phyloP scores from a whole-genome alignment of 1,140 invertebrate genomes.

The Wiebesia pumilae region DNA sequence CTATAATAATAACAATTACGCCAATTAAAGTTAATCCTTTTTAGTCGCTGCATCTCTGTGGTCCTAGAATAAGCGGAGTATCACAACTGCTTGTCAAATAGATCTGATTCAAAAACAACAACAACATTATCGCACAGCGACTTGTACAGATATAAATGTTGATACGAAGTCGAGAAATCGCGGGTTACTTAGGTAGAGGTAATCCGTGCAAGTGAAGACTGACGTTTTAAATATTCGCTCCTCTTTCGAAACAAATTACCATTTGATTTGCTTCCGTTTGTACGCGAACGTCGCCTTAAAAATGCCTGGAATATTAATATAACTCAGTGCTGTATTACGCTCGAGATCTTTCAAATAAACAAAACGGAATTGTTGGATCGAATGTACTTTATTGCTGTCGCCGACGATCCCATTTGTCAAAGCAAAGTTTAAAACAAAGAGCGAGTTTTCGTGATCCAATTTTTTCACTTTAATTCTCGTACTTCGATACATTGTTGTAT shows the following conservation, averaged over 20 bases:
- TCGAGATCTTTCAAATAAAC: not conserved
- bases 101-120: no score
- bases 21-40: no score
- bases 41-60: no score
- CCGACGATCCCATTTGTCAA: not conserved
- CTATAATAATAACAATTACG: no score
- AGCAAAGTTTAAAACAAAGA: not conserved
- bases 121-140: no score
- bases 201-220: not conserved
- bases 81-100: no score
- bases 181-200: not conserved
- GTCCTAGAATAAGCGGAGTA: no score
- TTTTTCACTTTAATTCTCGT: not conserved
- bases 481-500: not conserved
- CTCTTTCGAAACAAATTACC: constrained; percentile 22
- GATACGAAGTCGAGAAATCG: not conserved
- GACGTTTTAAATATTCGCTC: not conserved
- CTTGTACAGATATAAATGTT: not conserved
- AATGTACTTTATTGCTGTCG: not conserved
- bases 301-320: constrained; percentile 33
- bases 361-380: not conserved
- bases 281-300: not conserved
- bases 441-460: not conserved
- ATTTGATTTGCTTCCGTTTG: constrained; percentile 1
- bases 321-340: not conserved